These are phyloP conservation scores for Phalacrocorax brasilianus DNA, from an alignment of 2,113 vertebrate genomes.

Conservation along the genomic window DNA sequence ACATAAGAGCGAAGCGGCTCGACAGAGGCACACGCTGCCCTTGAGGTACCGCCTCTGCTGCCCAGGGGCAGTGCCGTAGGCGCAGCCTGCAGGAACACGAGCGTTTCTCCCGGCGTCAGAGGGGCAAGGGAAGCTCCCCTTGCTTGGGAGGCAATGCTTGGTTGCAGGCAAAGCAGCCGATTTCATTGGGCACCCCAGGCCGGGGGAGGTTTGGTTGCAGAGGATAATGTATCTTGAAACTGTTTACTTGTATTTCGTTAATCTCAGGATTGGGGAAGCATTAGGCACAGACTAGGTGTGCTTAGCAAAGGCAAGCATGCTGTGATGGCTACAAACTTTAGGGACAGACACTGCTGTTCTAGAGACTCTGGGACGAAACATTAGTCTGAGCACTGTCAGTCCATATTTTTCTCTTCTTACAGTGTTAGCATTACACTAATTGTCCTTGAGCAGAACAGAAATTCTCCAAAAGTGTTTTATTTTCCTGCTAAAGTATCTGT, in stretches of 20 bases:
- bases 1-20: fast-evolving
- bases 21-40: fast-evolving
- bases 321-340: background rate
- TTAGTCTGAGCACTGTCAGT: background rate
- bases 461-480: background rate
- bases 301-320: background rate
- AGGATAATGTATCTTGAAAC: background rate
- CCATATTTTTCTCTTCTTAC: background rate
- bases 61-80: too few relatives aligned
- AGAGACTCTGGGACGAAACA: background rate
- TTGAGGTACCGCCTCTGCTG: background rate
- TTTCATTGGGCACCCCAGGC: background rate
- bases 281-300: background rate
- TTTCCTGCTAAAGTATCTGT: background rate
- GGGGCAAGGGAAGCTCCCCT: background rate
- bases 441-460: background rate
- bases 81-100: fast-evolving
- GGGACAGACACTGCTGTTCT: background rate
- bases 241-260: background rate
- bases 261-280: background rate
- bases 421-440: background rate
- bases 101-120: background rate
- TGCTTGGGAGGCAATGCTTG: fast-evolving
- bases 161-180: background rate
- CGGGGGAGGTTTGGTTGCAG: background rate